These are phyloP conservation scores for Mobula birostris DNA, from an alignment of 2,113 vertebrate species.

Conservation along the genomic window DNA sequence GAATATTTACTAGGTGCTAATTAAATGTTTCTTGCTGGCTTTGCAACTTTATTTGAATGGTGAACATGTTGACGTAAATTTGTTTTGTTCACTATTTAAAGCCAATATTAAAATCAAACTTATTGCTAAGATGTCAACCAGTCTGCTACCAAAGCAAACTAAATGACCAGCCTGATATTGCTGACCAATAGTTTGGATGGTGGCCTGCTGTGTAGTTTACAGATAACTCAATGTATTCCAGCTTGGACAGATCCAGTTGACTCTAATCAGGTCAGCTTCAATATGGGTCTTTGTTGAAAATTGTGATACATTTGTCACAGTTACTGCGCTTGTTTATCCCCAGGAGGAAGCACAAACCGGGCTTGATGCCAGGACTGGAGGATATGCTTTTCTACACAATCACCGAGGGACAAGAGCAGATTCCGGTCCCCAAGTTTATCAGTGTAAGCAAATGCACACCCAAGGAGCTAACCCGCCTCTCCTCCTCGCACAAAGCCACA, in stretches of 20 bases:
- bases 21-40: neutral
- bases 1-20: neutral
- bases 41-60: slow-evolving; percentile 18
- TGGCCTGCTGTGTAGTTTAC: neutral
- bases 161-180: neutral
- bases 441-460: slow-evolving; percentile 55
- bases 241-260: slow-evolving; percentile 25
- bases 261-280: neutral
- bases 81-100: neutral
- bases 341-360: slow-evolving; percentile 49
- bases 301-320: slow-evolving; percentile 7
- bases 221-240: neutral
- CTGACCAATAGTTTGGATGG: neutral
- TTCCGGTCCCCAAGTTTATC: slow-evolving; percentile 69
- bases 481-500: slow-evolving; percentile 13
- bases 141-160: neutral
- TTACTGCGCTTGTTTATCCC: slow-evolving; percentile 14
- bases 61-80: neutral
- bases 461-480: neutral
- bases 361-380: slow-evolving; percentile 61
- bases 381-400: slow-evolving; percentile 77
- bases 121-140: neutral
- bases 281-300: slow-evolving; percentile 23
- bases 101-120: neutral
- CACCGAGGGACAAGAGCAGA: slow-evolving; percentile 67